Evolutionary conservation across 2,797 vertebrate genomes (phyloP).

Genomic region (Percopsis omiscomaycus): DNA sequence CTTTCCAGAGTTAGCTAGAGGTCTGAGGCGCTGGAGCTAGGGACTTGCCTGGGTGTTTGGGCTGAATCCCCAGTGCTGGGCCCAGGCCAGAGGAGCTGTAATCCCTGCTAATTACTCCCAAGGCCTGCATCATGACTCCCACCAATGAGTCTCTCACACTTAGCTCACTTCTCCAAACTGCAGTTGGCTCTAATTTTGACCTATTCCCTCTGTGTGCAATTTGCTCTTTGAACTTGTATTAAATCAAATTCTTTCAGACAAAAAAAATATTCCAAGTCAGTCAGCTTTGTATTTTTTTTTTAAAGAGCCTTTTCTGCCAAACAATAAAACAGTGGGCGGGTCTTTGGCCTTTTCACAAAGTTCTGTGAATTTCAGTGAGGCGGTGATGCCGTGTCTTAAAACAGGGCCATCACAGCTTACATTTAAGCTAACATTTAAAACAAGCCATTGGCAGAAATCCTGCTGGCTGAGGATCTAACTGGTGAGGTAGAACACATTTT

Average conservation of each 20-base stretch:
- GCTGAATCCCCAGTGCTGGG: conserved; percentile 64
- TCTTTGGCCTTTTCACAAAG: conserved; percentile 41
- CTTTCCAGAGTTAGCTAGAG: conserved; percentile 45
- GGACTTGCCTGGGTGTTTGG: conserved; percentile 67
- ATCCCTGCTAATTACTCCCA: conserved; percentile 78
- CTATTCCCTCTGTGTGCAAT: conserved; percentile 45
- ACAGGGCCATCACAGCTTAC: conserved; percentile 40
- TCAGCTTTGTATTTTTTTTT: conserved; percentile 12
- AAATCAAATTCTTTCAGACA: conserved; percentile 57
- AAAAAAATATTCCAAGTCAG: conserved; percentile 19
- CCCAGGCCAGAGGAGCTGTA: conserved; percentile 66
- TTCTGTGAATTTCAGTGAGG: conserved; percentile 46
- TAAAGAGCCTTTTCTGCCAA: conserved; percentile 22
- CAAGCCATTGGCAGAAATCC: conserved; percentile 41
- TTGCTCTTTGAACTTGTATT: conserved; percentile 41
- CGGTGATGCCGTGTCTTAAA: conserved; percentile 54
- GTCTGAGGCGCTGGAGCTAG: conserved; percentile 59
- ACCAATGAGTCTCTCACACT: conserved; percentile 61
- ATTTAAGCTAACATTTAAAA: conserved; percentile 44
- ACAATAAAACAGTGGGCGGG: conserved; percentile 25
- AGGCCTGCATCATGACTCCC: conserved; percentile 65
- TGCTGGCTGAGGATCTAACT: conserved; percentile 38
- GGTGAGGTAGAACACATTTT: conserved; percentile 16
- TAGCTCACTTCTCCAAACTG: conserved; percentile 62
- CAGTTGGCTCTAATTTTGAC: conserved; percentile 59